Evolutionary conservation across 2,888 invertebrate species (phyloP).

Genomic region (Brachycybe producta): DNA sequence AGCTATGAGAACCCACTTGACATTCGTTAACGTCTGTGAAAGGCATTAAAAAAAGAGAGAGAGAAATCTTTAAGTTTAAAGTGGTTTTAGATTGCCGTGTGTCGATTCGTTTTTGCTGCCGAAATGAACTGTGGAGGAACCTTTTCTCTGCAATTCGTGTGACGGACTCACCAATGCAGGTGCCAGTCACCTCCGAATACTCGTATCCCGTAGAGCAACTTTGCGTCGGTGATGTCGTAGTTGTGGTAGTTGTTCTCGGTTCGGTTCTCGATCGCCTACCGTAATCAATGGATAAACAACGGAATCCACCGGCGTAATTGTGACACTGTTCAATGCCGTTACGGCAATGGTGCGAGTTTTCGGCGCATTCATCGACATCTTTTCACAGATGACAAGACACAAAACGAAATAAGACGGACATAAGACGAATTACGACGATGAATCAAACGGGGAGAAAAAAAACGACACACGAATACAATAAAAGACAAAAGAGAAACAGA

Average conservation of each 20-base stretch:
- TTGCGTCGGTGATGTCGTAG: slow-evolving; percentile 15
- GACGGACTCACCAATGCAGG: slow-evolving; percentile 20
- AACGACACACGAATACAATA: no score
- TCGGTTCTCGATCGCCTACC: slow-evolving; percentile 5
- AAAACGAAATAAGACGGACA: neutral
- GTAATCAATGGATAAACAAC: neutral
- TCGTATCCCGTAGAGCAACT: slow-evolving; percentile 22
- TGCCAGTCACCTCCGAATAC: slow-evolving; percentile 15
- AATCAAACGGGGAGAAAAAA: no score
- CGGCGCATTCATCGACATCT: slow-evolving; percentile 23
- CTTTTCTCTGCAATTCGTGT: no score
- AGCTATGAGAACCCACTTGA: slow-evolving; percentile 56
- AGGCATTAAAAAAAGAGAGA: neutral
- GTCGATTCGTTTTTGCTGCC: neutral
- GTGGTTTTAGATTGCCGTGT: neutral
- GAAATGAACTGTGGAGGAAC: neutral
- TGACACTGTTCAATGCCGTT: no score
- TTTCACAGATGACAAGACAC: slow-evolving; percentile 15
- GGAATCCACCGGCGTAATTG: no score
- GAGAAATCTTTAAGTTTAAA: neutral
- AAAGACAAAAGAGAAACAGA: no score
- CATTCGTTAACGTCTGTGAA: slow-evolving; percentile 66
- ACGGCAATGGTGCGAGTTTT: slow-evolving; percentile 15
- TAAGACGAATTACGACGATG: neutral
- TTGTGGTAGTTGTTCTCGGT: slow-evolving; percentile 14